Evolutionary conservation across 2,797 vertebrate genomes (phyloP), one percentile per base, ranked within the genome.

Genomic region (Petrocephalus sullivani): DNA sequence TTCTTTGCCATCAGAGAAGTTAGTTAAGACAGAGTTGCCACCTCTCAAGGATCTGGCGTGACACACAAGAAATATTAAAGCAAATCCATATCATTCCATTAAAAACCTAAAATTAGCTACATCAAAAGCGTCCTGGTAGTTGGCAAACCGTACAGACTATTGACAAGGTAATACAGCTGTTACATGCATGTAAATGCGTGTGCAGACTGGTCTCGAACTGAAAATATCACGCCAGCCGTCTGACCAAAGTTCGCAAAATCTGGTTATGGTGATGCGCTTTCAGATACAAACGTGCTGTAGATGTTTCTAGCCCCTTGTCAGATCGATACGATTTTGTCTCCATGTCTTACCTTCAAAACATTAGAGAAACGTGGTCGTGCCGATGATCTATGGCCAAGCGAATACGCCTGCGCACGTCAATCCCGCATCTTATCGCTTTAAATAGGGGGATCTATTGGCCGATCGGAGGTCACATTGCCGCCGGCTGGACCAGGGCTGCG

Each of bases 351-450:
- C 56, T 57, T 7, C 4, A 46, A 33, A 12, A 49, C 33, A n/a
- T 87, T 92, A 88, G 33, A 64, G 51, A 21, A 64, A 53, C 14
- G 10, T 10, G 19, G 60, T 51, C 49, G 23, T 61, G 83, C 33
- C 23, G 46, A 5, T 67, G 88, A 28, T 28, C 89, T 75, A 90
- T 90, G 89, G 87, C 46, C 83, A 53, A 87, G 83, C 2, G 58
- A 57, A 87, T 82, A 82, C 75, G 64, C 90, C 90, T 91, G 51
- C 85, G 3, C 57, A 89, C 83, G 85, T 75, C 21, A 37, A 81
- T 92, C 87, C 91, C 87, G 75, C 56, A 86, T 90, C 87, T 89
- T 85, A 89, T 81, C 23, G 21, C 60, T 71, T 88, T 81, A 88
- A 90, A 78, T 85, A 57, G 37, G 87, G 87, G 85, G 89, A 89